phyloP scores from a whole-genome alignment of 2,797 vertebrate species.

The Ficedula albicollis region DNA sequence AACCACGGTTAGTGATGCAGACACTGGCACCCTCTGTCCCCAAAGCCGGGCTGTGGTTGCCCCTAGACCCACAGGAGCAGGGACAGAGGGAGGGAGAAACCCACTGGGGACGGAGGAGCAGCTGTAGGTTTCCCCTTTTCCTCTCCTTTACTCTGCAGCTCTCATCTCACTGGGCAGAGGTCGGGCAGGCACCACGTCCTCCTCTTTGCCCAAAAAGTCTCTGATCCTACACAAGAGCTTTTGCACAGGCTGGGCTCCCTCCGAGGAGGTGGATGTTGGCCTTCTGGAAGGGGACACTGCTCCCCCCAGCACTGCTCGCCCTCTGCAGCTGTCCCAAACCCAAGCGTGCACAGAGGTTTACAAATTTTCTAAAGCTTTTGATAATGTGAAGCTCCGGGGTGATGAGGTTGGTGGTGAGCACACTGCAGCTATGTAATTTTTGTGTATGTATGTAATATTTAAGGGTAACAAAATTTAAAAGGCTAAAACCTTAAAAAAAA shows the following conservation, averaged over 20 bases:
- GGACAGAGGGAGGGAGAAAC: not conserved
- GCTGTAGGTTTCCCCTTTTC: not conserved
- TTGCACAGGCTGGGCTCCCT: not conserved
- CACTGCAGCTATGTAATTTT: conserved; percentile 81
- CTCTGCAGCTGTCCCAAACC: conserved; percentile 8
- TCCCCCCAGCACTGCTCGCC: not conserved
- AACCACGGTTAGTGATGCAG: not conserved
- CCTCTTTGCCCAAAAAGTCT: not conserved
- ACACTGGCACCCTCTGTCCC: not conserved
- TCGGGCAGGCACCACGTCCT: not conserved
- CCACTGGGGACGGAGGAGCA: not conserved
- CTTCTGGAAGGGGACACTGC: not conserved
- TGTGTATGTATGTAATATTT: conserved; percentile 89
- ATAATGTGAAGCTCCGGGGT: conserved; percentile 86
- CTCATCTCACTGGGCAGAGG: not conserved
- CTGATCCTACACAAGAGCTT: not conserved
- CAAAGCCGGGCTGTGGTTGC: not conserved
- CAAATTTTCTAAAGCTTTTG: conserved; percentile 80
- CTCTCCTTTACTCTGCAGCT: not conserved
- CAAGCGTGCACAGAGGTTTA: conserved; percentile 74
- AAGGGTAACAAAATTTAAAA: conserved; percentile 78
- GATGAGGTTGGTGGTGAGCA: conserved; percentile 76
- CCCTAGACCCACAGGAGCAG: not conserved
- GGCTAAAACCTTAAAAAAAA: conserved; percentile 69
- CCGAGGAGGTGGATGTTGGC: not conserved